Percentiles rank a stretch among this genome's conserved stretches.
Conservation (phyloP, 2,888 invertebrate genomes). For the Heteromyza rotundicornis region DNA sequence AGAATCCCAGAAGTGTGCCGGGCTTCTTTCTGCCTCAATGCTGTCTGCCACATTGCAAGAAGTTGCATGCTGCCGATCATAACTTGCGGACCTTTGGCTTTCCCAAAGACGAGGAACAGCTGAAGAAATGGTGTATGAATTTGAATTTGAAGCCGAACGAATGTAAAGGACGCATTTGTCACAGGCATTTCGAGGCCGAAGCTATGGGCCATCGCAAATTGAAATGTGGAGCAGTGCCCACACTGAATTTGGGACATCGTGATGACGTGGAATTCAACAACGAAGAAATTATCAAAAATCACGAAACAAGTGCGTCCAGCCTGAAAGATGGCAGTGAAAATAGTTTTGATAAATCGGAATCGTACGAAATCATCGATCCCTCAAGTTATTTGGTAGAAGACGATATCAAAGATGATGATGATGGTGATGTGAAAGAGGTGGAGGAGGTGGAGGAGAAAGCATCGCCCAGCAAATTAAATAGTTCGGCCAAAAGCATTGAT, state of each 20-base stretch:
- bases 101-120: conserved; percentile 41
- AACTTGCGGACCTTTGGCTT: conserved; percentile 50
- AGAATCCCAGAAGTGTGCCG: conserved; percentile 50
- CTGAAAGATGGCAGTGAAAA: conserved; percentile 33
- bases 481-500: conserved; percentile 6
- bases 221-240: conserved; percentile 50
- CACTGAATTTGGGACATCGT: conserved; percentile 47
- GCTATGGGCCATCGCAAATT: conserved; percentile 48
- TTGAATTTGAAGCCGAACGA: conserved; percentile 40
- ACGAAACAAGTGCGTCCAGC: conserved; percentile 29
- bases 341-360: conserved; percentile 2
- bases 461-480: neutral
- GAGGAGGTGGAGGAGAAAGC: neutral
- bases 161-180: conserved; percentile 48
- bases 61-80: conserved; percentile 42
- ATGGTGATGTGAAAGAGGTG: neutral
- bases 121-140: conserved; percentile 52
- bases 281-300: conserved; percentile 43
- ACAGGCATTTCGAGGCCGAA: conserved; percentile 47
- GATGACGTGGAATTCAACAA: conserved; percentile 41
- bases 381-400: conserved; percentile 8
- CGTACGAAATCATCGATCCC: neutral
- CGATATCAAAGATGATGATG: conserved; percentile 17
- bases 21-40: conserved; percentile 48
- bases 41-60: conserved; percentile 46